These are phyloP conservation scores for Hepsetus odoe DNA, from an alignment of 2,113 vertebrate genomes.

Conservation along the genomic window DNA sequence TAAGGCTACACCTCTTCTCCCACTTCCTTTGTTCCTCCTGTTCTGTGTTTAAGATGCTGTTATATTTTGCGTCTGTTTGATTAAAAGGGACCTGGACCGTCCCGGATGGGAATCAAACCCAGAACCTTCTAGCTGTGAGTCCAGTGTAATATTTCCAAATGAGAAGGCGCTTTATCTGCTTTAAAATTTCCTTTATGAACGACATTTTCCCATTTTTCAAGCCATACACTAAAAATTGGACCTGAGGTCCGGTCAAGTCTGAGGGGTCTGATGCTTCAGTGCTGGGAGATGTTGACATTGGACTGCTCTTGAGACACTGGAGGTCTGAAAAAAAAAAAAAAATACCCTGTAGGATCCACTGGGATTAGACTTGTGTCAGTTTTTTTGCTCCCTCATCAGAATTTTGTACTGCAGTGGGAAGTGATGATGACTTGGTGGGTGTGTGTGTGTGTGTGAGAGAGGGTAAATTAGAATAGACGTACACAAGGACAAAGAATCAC, in stretches of 20 bases:
- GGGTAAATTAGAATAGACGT: conserved; percentile 37
- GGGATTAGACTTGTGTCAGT: conserved; percentile 11
- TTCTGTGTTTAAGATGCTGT: too few species aligned
- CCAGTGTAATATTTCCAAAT: too few species aligned
- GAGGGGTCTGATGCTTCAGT: background rate
- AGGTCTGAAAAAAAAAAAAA: background rate
- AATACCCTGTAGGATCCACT: background rate
- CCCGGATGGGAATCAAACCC: too few species aligned
- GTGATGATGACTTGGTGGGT: conserved; percentile 12
- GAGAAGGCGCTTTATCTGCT: too few species aligned
- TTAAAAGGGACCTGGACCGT: too few species aligned
- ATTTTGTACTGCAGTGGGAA: conserved; percentile 2
- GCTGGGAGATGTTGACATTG: background rate
- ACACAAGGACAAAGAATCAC: conserved; percentile 18
- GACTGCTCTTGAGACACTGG: background rate
- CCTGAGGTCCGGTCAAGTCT: background rate
- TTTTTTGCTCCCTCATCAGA: conserved; percentile 34
- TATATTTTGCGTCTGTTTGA: too few species aligned
- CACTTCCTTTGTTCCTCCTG: too few species aligned
- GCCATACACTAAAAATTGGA: too few species aligned
- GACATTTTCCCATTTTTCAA: too few species aligned
- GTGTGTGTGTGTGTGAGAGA: conserved; percentile 36
- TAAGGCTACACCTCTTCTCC: too few species aligned
- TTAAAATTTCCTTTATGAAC: too few species aligned
- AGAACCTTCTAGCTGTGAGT: too few species aligned